Conservation (phyloP, 2,113 vertebrate species). For the Mobula birostris region DNA sequence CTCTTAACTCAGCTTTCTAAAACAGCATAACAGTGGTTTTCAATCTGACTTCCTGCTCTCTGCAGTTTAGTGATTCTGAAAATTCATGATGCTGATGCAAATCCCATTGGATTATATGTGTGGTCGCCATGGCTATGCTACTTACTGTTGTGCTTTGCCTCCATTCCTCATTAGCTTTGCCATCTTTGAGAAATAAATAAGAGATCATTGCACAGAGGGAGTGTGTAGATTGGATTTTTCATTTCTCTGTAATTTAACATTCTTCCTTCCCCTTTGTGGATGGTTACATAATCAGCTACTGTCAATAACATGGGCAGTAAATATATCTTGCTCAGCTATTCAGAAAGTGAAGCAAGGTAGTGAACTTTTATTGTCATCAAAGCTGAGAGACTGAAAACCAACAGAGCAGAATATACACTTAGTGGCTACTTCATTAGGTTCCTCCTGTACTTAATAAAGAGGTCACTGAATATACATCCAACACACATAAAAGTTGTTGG, state of each 20-base stretch:
- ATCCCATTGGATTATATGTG: neutral
- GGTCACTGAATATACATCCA: no score
- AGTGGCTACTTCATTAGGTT: no score
- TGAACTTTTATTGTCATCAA: neutral
- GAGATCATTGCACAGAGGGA: neutral
- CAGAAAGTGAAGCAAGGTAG: neutral
- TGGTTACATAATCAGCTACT: neutral
- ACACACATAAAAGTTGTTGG: no score
- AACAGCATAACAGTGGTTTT: neutral
- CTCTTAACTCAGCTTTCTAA: neutral
- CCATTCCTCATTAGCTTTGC: neutral
- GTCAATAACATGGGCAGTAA: neutral
- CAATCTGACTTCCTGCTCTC: neutral
- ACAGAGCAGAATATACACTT: neutral
- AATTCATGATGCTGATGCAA: neutral
- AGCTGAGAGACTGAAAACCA: neutral
- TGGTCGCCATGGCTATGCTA: neutral
- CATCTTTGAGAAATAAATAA: neutral
- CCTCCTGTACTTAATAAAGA: no score
- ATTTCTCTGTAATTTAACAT: neutral
- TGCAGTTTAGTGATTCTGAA: neutral
- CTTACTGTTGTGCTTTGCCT: neutral
- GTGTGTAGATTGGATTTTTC: neutral
- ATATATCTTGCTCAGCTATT: slow-evolving; percentile 1
- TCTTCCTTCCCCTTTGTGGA: neutral